phyloP scores from a whole-genome alignment of 1,140 invertebrate species.

The Hylaeus anthracinus region DNA sequence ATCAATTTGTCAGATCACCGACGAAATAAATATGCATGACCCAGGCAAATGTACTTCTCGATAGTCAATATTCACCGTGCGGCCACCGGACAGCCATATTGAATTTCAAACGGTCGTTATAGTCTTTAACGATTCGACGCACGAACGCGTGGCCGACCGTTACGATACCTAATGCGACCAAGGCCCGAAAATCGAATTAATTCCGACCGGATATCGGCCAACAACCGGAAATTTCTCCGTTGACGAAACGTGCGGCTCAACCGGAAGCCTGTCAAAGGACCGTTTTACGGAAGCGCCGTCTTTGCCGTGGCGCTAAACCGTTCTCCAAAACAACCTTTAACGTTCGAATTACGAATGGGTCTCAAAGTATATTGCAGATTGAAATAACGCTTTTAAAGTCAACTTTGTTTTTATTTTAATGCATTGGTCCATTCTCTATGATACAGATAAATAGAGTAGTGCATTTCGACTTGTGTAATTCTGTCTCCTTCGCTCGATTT shows the following conservation, averaged over 20 bases:
- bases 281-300: conserved; percentile 31
- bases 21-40: conserved; percentile 12
- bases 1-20: not conserved
- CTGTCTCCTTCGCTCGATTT: too few species aligned
- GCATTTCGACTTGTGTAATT: too few species aligned
- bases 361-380: too few species aligned
- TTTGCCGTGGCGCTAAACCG: too few species aligned
- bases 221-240: conserved; percentile 51
- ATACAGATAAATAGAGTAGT: too few species aligned
- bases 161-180: conserved; percentile 57
- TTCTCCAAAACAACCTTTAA: not conserved
- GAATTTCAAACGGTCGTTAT: conserved; percentile 46
- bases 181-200: conserved; percentile 57
- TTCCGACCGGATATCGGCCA: conserved; percentile 60
- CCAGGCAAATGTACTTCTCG: conserved; percentile 15
- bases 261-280: conserved; percentile 28
- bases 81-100: conserved; percentile 20
- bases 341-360: not conserved
- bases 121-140: conserved; percentile 54
- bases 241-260: conserved; percentile 40
- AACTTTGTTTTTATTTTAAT: too few species aligned
- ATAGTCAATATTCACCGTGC: conserved; percentile 39
- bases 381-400: too few species aligned
- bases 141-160: conserved; percentile 37
- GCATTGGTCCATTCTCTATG: too few species aligned